Evolutionary conservation across 2,113 vertebrate genomes (phyloP).

Genomic region (Gymnobelideus leadbeateri): DNA sequence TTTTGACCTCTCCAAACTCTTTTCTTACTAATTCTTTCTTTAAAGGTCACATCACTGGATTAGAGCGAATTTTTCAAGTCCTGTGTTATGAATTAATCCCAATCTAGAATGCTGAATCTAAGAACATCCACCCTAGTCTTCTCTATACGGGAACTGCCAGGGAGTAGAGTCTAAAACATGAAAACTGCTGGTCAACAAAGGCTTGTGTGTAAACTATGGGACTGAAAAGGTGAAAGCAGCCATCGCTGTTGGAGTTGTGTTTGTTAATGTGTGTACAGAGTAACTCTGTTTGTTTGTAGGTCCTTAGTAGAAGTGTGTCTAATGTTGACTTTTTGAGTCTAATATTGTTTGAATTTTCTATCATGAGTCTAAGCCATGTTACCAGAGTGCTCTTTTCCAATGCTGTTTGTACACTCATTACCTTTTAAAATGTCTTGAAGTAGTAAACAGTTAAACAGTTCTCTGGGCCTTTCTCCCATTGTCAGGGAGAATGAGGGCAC

Average conservation of each 20-base stretch:
- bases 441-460: constrained; percentile 74
- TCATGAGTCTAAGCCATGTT: constrained; percentile 86
- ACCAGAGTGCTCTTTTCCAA: constrained; percentile 86
- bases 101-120: neutral
- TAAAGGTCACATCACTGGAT: neutral
- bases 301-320: constrained; percentile 94
- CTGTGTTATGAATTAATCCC: too few species aligned
- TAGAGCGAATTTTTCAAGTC: neutral
- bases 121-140: neutral
- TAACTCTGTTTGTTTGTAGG: constrained; percentile 96
- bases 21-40: neutral
- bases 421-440: constrained; percentile 77
- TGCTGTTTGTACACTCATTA: constrained; percentile 89
- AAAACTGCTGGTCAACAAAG: neutral
- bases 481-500: constrained; percentile 67
- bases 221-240: constrained; percentile 86
- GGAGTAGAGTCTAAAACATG: rapidly evolving
- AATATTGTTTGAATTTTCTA: constrained; percentile 99
- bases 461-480: constrained; percentile 52
- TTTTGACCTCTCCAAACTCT: neutral
- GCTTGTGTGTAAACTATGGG: neutral
- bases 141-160: neutral
- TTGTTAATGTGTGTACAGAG: constrained; percentile 93
- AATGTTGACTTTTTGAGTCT: constrained; percentile 94
- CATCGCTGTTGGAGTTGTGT: constrained; percentile 83